Evolutionary conservation across 2,888 invertebrate species (phyloP), one percentile per base, ranked within the genome.

Genomic region (Choristoneura rosaceana): DNA sequence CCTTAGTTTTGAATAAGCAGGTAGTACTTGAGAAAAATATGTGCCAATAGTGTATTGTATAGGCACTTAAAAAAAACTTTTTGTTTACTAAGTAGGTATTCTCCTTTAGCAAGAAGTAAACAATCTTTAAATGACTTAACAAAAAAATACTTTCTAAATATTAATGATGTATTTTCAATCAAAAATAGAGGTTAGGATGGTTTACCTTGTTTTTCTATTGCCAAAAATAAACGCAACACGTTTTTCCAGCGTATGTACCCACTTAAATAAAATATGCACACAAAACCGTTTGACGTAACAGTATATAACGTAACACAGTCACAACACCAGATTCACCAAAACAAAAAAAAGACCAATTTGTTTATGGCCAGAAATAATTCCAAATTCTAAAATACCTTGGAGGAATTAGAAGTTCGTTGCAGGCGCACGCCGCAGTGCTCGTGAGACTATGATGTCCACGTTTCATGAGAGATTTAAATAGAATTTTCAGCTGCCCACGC

Each of bases 401-500:
- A 74, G 79, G 74, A 73, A 69, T 62, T 71, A 76, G 84, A 82
- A 80, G 77, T 91, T 93, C 93, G 93, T 92, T 92, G 92, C 89
- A 91, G 88, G 90, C 92, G 92, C 92, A 90, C 93, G 90, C 92
- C 90, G 88, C 76, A 76, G 82, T 85, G 82, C 82, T 85, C 85
- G 88, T 82, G 87, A 89, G 88, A 92, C 92, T 92, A 86, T 78
- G 77, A 76, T 75, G 74, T 75, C 74, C 73, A 76, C 78, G 78
- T 79, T 84, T 81, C 86, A 82, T 79, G 76, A 73, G 71, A 84
- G 91, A 86, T 91, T 94, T 94, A 94, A 94, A 94, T 93, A 94
- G 92, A 92, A 88, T 82, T 87, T 89, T 88, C 88, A 87, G 87
- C 91, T 80, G 85, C 92, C 93, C 92, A 92, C 92, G 85, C 84